Base-by-base conservation (phyloP, 2,888 invertebrate genomes). In the Ectemnius lituratus region DNA sequence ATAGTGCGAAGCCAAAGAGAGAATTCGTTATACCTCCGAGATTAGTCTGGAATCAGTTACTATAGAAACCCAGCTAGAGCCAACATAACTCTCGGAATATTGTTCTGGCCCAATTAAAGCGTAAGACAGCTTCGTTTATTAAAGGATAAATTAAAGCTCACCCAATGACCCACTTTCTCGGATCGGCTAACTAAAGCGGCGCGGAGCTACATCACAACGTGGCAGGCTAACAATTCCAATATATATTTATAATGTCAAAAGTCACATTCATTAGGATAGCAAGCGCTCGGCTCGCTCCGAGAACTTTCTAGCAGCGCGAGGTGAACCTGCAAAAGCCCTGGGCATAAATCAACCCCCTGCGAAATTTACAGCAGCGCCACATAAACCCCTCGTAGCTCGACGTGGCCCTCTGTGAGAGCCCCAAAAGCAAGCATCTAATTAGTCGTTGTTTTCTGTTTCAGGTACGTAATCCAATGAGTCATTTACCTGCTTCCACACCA, bases 401-500 rank as follows among this genome's bases (percentile, higher is more conserved):
- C 60, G 27, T 45, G 13, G 52, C 52, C 66, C 68, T 57, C 76
- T 72, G 68, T 70, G 68, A 62, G 59, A 63, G 63, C 52, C 62
- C 68, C 57, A 28, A 65, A 75, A 76, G 75, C 74, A 62, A 13
- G 47, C 76, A 70, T 68, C 79, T 81, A 76, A 81, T 61, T 70
- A 69, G 67, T 68, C 63, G 59, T 20, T 67, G 71, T 79, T 85
- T 81, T 85, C 74, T 87, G 88, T 88, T 88, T 23, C 88, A 88
- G 88, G 88, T 88, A 88, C 85, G 88, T 88, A 87, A 72, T 60
- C 61, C 67, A 68, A 76, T 72, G 79, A 70, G 72, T 79, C 74
- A 47, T 64, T 77, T 67, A 47, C 47, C 14, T n/a, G 13, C 47
- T 64, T 45, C 47, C 27, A 62, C 46, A 56, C 18, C 27, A 45